Conservation (phyloP, 2,888 invertebrate species). For the Lepidonotus clava region DNA sequence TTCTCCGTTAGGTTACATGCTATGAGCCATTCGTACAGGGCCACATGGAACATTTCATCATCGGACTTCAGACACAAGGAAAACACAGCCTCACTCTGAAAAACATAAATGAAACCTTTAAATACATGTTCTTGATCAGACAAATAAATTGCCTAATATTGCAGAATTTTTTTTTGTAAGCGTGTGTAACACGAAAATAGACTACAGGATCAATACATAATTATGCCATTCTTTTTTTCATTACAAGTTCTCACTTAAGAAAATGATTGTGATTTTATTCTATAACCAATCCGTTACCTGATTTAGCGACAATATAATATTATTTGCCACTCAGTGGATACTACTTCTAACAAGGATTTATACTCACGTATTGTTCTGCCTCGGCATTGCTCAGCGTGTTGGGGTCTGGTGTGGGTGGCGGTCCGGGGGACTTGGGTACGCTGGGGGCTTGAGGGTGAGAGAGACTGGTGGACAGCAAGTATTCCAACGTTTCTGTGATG, state of each 20-base stretch:
- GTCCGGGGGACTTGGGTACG: slow-evolving; percentile 80
- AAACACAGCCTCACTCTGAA: slow-evolving; percentile 83
- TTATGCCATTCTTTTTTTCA: no score
- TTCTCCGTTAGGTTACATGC: slow-evolving; percentile 81
- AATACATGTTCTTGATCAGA: no score
- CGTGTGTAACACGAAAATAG: no score
- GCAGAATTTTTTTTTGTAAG: no score
- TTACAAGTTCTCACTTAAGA: no score
- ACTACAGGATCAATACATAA: no score
- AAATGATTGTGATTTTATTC: no score
- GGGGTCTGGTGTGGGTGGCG: slow-evolving; percentile 78
- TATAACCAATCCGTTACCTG: no score
- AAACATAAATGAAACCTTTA: no score
- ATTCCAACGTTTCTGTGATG: slow-evolving; percentile 86
- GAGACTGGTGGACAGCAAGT: slow-evolving; percentile 77
- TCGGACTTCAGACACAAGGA: slow-evolving; percentile 81
- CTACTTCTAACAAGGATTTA: no score
- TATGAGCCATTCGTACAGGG: slow-evolving; percentile 96
- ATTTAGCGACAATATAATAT: not conserved
- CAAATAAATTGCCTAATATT: no score
- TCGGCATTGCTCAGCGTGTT: slow-evolving; percentile 75
- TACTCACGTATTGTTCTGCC: slow-evolving; percentile 77
- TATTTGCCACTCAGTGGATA: not conserved
- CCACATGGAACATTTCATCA: slow-evolving; percentile 94
- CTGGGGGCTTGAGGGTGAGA: slow-evolving; percentile 79